Conservation (phyloP, 2,888 invertebrate species). For the Ennomos erosarius region DNA sequence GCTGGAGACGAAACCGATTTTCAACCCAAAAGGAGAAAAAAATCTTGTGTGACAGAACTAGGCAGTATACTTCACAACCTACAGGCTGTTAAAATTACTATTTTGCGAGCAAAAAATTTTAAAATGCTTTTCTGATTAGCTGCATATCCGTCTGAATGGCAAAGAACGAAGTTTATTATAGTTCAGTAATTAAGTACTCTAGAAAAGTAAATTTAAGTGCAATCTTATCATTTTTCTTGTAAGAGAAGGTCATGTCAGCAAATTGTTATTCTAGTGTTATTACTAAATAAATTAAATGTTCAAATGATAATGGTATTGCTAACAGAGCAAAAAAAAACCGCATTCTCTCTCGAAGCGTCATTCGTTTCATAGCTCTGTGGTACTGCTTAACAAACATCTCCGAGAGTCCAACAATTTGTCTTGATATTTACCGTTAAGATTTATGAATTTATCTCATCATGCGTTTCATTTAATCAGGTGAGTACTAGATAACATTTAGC, state of each 20-base stretch:
- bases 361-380: no score
- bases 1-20: conserved; percentile 65
- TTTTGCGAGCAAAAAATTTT: neutral
- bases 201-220: conserved; percentile 7
- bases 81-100: conserved; percentile 3
- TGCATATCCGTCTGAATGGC: no score
- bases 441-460: conserved; percentile 31
- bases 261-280: neutral
- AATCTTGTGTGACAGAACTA: conserved; percentile 42
- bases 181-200: neutral
- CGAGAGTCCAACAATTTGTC: conserved; percentile 3
- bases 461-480: no score
- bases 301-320: neutral
- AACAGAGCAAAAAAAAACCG: no score
- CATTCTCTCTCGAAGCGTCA: no score
- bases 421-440: neutral
- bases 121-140: no score
- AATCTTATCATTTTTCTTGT: conserved; percentile 12
- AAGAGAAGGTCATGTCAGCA: conserved; percentile 8
- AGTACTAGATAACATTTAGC: no score
- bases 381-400: conserved; percentile 8
- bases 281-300: conserved; percentile 11
- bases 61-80: conserved; percentile 19
- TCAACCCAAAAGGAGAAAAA: conserved; percentile 60
- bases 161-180: no score